Base-by-base conservation (phyloP, 1,140 invertebrate species). In the Oppia nitens region DNA sequence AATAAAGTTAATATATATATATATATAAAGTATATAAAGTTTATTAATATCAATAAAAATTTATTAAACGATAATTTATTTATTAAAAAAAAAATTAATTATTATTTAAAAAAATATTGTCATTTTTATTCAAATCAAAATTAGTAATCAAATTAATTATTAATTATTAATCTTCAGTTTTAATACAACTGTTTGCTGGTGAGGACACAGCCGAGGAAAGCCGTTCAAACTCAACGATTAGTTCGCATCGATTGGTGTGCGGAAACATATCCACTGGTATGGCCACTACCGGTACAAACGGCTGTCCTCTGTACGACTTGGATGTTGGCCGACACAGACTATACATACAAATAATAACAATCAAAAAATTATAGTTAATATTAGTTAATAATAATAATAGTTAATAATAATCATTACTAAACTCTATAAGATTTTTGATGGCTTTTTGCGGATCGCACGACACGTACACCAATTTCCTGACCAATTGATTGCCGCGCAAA, bases 251-350 rank as follows among this genome's bases (percentile, higher is more conserved):
- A 21, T 79, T 79, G 1, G 92, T 95, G 62, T 87, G 78, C 0
- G 93, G 93, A 74, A 98, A 98, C 80, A 97, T 81, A 68, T 98
- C 93, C 1, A 98, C 83, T 3, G 87, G 83, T 12, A 90, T 74
- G 0, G 88, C 87, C 65, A 79, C 76, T 0, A 81, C 75, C 0
- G 87, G 84, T 27, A 83, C 74, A 69, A 94, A 89, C 2, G 87
- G 85, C 27, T 80, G 77, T 0, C 88, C 88, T 26, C 77, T 74
- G 65, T 87, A 82, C 17, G 82, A 83, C 71, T 92, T 91, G 0
- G 89, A 66, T 40, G 48, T 24, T 17, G 62, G 57, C n/a, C 65
- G 53, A 54, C 61, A 65, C 17, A 66, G 45, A 47, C 64, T 65
- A 21, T 27, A 60, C 40, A 40, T 45, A 45, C 56, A 48, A 45